Evolutionary conservation across 2,888 invertebrate species (phyloP).

Genomic region (Hydrotaea cyrtoneurina): DNA sequence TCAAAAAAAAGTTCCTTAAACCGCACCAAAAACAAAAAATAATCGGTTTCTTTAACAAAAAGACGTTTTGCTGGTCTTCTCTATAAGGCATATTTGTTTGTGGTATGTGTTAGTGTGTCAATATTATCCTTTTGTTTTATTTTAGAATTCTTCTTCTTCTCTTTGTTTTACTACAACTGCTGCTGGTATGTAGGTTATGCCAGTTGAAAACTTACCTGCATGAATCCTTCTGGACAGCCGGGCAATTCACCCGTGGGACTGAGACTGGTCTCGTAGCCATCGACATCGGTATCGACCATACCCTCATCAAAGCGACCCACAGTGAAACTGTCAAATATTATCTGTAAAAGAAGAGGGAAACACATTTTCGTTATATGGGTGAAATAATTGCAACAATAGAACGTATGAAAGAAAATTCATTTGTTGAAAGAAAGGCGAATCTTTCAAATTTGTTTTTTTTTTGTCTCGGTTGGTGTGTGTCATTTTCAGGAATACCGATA

Average conservation of each 20-base stretch:
- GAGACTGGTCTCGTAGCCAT: conserved; percentile 80
- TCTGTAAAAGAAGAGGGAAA: conserved; percentile 79
- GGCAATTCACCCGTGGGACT: conserved; percentile 84
- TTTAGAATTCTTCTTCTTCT: background rate
- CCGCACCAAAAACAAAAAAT: no score
- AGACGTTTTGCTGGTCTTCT: no score
- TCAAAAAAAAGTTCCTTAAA: no score
- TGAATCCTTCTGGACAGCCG: conserved; percentile 93
- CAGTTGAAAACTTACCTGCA: conserved; percentile 85
- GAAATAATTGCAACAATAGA: background rate
- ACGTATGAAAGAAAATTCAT: background rate
- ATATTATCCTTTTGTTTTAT: background rate
- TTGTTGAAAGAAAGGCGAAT: no score
- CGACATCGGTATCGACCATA: conserved; percentile 80
- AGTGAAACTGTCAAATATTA: conserved; percentile 93
- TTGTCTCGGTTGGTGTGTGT: background rate
- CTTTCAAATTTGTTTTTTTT: no score
- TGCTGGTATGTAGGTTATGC: conserved; percentile 28
- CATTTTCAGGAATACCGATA: no score
- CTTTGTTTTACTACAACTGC: background rate
- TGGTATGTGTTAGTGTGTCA: no score
- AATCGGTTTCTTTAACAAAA: no score
- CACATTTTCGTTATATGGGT: background rate
- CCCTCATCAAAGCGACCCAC: conserved; percentile 90
- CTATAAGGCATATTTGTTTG: no score